phyloP scores from a whole-genome alignment of 2,797 vertebrate genomes.

The Epinephelus coioides region DNA sequence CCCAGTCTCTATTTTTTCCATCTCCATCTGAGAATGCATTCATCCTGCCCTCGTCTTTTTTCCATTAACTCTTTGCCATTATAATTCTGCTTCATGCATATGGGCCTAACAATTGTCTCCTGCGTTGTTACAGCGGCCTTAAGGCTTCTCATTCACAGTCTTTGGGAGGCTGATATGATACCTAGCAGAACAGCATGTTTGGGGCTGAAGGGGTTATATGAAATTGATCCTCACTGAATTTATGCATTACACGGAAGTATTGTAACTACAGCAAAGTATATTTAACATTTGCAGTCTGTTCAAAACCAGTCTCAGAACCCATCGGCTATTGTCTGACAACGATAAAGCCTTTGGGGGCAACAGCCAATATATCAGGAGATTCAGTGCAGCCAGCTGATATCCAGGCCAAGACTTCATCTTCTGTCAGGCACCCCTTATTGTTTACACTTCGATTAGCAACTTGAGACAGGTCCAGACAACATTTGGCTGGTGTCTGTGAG shows the following conservation, averaged over 20 bases:
- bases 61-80: conserved; percentile 71
- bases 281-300: conserved; percentile 6
- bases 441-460: no score
- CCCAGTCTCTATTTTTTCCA: conserved; percentile 50
- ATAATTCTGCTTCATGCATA: conserved; percentile 67
- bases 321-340: no score
- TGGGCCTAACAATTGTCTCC: conserved; percentile 52
- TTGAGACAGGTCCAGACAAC: no score
- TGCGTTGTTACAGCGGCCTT: conserved; percentile 44
- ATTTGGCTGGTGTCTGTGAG: no score
- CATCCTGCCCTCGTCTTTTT: conserved; percentile 55
- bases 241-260: conserved; percentile 25
- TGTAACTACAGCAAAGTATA: conserved; percentile 5
- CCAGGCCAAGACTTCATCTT: no score
- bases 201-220: conserved; percentile 35
- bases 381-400: no score
- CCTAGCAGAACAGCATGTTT: conserved; percentile 12
- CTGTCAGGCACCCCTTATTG: no score
- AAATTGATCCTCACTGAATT: conserved; percentile 41
- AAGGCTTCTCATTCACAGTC: conserved; percentile 49
- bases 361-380: no score
- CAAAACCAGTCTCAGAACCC: not conserved
- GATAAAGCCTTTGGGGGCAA: no score
- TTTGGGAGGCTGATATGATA: conserved; percentile 38
- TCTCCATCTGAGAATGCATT: conserved; percentile 62